These are phyloP conservation scores for Anagrus nilaparvatae DNA, from an alignment of 1,140 invertebrate genomes.

Conservation along the genomic window DNA sequence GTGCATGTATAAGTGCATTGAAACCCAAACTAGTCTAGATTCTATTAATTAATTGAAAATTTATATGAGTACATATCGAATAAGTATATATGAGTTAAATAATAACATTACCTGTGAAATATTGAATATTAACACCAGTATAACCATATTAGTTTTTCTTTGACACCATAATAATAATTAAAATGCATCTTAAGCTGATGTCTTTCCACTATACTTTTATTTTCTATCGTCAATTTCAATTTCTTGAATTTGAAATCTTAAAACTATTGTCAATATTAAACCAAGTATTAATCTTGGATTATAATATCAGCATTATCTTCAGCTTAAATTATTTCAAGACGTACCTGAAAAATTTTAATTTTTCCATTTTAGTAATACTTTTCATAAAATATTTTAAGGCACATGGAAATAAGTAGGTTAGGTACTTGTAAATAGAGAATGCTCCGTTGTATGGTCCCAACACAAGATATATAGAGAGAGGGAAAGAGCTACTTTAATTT, in stretches of 20 bases:
- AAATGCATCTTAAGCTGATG: constrained; percentile 98
- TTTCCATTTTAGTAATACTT: too few species aligned
- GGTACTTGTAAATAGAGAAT: too few species aligned
- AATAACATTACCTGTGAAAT: constrained; percentile 49
- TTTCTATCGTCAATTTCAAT: constrained; percentile 98
- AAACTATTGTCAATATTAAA: constrained; percentile 97
- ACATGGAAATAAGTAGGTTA: too few species aligned
- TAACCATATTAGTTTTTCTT: constrained; percentile 89
- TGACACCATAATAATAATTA: constrained; percentile 98
- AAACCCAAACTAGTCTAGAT: constrained; percentile 95
- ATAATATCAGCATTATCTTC: constrained; percentile 98
- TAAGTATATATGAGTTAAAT: not conserved
- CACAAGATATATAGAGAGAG: too few species aligned
- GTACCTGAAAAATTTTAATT: constrained; percentile 61
- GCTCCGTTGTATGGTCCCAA: too few species aligned
- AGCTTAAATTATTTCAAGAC: constrained; percentile 95
- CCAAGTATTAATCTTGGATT: constrained; percentile 93
- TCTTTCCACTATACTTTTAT: constrained; percentile 95
- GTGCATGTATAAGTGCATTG: constrained; percentile 93
- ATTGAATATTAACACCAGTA: constrained; percentile 77
- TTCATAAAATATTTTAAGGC: too few species aligned
- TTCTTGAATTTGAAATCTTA: constrained; percentile 96
- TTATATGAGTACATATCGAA: too few species aligned
- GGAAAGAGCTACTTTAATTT: too few species aligned
- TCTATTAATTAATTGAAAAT: too few species aligned